Conservation (phyloP, 2,888 invertebrate genomes). For the Caradrina kadenii region DNA sequence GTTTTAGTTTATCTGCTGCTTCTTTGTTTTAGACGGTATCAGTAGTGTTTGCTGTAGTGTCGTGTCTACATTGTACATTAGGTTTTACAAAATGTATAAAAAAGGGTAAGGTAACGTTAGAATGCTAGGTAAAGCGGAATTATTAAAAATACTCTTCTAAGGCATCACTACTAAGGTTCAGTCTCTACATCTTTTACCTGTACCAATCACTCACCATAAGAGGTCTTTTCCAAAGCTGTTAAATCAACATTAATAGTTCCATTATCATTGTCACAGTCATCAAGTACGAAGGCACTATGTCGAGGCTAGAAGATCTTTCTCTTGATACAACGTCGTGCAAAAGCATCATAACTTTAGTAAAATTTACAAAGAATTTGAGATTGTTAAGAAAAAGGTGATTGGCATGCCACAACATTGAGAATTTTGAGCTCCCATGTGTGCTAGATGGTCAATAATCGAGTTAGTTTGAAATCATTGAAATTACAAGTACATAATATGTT, state of each 20-base stretch:
- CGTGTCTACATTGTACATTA: slow-evolving; percentile 69
- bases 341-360: slow-evolving; percentile 68
- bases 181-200: slow-evolving; percentile 84
- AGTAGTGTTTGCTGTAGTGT: slow-evolving; percentile 69
- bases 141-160: slow-evolving; percentile 81
- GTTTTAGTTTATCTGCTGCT: slow-evolving; percentile 2
- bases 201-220: slow-evolving; percentile 88
- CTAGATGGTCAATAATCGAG: slow-evolving; percentile 64
- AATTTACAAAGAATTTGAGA: slow-evolving; percentile 56
- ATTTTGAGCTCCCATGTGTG: slow-evolving; percentile 76
- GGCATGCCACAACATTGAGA: slow-evolving; percentile 85
- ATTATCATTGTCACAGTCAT: slow-evolving; percentile 61
- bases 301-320: slow-evolving; percentile 48
- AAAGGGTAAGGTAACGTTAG: slow-evolving; percentile 71
- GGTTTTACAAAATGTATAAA: slow-evolving; percentile 66
- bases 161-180: slow-evolving; percentile 77
- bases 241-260: slow-evolving; percentile 83
- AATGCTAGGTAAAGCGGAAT: slow-evolving; percentile 81
- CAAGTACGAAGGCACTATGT: slow-evolving; percentile 46
- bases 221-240: slow-evolving; percentile 90
- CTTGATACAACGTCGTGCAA: slow-evolving; percentile 73
- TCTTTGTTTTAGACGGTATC: slow-evolving; percentile 30
- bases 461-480: slow-evolving; percentile 43
- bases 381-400: slow-evolving; percentile 61
- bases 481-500: slow-evolving; percentile 36